Base-by-base conservation (phyloP, 2,797 vertebrate species). In the Lindbergichthys nudifrons region DNA sequence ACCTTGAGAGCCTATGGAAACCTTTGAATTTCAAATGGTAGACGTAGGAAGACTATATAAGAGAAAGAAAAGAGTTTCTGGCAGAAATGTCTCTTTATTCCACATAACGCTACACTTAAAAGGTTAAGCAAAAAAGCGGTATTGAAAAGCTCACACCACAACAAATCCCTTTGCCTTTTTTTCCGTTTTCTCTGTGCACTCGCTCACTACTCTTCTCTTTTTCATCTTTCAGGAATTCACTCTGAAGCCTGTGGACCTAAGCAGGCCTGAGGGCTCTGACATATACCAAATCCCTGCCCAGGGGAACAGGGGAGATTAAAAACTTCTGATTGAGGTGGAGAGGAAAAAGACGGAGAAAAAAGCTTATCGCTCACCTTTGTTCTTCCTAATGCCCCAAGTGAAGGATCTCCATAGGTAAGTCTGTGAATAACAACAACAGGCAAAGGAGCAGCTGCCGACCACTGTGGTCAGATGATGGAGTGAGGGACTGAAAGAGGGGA, bases 191-290 rank as follows among this genome's bases (percentile, higher is more conserved):
- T 72, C 77, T 81, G 64, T 78, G 81, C 77, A 50, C 56, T 73
- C 87, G 85, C 93, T 93, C 79, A 92, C 85, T 78, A 16, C 67
- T 85, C 78, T 80, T 79, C 86, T 92, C 73, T 90, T 93, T 90
- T 90, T 92, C 88, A 92, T 93, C 90, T 94, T 93, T 71, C 84
- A 95, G 94, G 90, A 92, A 87, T 82, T 89, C 83, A 45, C 85
- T 81, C 57, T 80, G 81, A 91, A 87, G 82, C 89, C 86, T 73
- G 78, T 78, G 83, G 92, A 92, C 88, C 90, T 85, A 75, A 88
- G 84, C 80, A 65, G 84, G 81, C 92, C 88, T 81, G 75, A 85
- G 81, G 89, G 87, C 84, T 86, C 87, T 90, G 86, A 87, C 88
- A 88, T 87, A 91, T 77, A 86, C 83, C 83, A 85, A 85, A 85